phyloP scores from a whole-genome alignment of 2,113 vertebrate genomes.

The Nothobranchius kuhntae region DNA sequence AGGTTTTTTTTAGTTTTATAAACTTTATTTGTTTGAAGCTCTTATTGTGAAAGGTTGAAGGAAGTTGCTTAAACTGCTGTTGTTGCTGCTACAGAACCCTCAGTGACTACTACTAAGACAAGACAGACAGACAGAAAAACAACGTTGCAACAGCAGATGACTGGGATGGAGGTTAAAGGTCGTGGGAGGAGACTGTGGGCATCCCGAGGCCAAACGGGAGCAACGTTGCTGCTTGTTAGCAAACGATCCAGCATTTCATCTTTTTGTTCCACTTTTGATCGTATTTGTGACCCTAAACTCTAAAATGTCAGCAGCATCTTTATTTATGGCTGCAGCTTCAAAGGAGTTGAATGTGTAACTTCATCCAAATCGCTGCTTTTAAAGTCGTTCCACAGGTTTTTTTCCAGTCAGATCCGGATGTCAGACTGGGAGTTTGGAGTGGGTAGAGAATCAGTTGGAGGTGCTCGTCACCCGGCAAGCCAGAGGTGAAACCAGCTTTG shows the following conservation, averaged over 20 bases:
- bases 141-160: too few species aligned
- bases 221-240: too few species aligned
- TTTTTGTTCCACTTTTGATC: not conserved
- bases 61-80: too few species aligned
- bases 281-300: not conserved
- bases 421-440: slow-evolving; percentile 42
- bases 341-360: slow-evolving; percentile 24
- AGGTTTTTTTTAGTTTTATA: too few species aligned
- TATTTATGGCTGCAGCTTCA: slow-evolving; percentile 32
- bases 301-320: slow-evolving; percentile 12
- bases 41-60: too few species aligned
- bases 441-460: slow-evolving; percentile 15
- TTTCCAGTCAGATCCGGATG: slow-evolving; percentile 30
- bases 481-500: slow-evolving; percentile 40
- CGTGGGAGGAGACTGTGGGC: too few species aligned
- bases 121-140: too few species aligned
- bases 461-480: slow-evolving; percentile 48
- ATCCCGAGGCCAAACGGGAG: too few species aligned
- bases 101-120: too few species aligned
- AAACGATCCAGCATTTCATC: not conserved
- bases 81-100: too few species aligned
- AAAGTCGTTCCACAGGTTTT: slow-evolving; percentile 40
- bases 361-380: slow-evolving; percentile 28
- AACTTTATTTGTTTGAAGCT: too few species aligned
- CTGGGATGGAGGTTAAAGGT: too few species aligned